phyloP scores from a whole-genome alignment of 2,113 vertebrate species.

The Caloenas nicobarica region DNA sequence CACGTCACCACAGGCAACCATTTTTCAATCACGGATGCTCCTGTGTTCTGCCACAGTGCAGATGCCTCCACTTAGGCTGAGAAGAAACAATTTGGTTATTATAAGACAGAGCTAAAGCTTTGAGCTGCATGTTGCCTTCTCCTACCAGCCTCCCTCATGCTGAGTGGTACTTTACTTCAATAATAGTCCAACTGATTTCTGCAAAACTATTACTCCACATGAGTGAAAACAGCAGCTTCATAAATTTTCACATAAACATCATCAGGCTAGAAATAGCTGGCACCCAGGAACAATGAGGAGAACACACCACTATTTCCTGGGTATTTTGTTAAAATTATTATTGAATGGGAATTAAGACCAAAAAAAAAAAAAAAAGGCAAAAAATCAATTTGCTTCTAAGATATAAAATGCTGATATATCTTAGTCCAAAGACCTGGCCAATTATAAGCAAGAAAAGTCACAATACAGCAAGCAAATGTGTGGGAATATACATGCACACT shows the following conservation, averaged over 20 bases:
- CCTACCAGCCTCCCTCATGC: neutral
- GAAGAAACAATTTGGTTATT: neutral
- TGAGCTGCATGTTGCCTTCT: neutral
- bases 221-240: neutral
- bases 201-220: neutral
- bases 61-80: neutral
- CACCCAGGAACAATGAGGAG: neutral
- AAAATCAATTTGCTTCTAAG: neutral
- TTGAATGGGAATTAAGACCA: neutral
- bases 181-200: neutral
- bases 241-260: neutral
- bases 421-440: neutral
- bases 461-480: neutral
- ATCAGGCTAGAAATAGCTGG: neutral
- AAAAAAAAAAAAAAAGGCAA: no score
- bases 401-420: neutral
- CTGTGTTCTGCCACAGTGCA: neutral
- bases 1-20: conserved; percentile 1
- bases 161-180: conserved; percentile 1
- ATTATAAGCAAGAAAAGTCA: neutral
- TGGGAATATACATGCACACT: neutral
- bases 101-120: neutral
- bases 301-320: neutral
- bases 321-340: neutral
- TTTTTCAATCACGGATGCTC: neutral